Evolutionary conservation across 2,888 invertebrate species (phyloP).

Genomic region (Lithophane socia): DNA sequence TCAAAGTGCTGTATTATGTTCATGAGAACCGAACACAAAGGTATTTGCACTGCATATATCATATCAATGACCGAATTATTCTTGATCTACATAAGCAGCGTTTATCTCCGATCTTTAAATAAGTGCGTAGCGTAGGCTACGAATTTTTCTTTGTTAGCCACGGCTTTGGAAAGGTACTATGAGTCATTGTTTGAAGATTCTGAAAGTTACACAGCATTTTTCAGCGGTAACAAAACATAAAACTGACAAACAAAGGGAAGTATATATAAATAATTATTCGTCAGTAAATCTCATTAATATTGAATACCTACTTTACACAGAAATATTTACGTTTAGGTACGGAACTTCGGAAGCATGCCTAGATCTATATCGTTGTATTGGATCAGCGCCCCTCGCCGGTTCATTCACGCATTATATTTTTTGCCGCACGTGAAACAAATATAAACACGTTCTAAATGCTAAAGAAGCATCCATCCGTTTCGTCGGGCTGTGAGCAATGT

Average conservation of each 20-base stretch:
- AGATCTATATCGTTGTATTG: conserved; percentile 1
- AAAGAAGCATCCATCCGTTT: conserved; percentile 27
- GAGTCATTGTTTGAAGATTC: conserved; percentile 33
- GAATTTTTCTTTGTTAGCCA: conserved; percentile 45
- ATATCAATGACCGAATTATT: conserved; percentile 54
- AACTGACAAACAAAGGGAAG: conserved; percentile 21
- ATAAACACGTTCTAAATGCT: conserved; percentile 59
- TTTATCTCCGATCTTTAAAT: conserved; percentile 39
- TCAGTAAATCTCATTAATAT: neutral
- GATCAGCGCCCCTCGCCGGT: neutral
- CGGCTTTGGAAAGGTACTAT: conserved; percentile 9
- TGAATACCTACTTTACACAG: neutral
- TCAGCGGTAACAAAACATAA: conserved; percentile 5
- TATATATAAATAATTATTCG: neutral
- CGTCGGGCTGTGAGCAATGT: conserved; percentile 33
- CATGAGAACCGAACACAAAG: conserved; percentile 36
- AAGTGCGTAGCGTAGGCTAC: conserved; percentile 16
- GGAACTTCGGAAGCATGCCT: conserved; percentile 1
- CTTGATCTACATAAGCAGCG: conserved; percentile 11
- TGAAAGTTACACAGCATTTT: conserved; percentile 29
- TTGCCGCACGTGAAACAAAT: conserved; percentile 47
- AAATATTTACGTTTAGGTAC: neutral
- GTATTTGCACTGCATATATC: conserved; percentile 28
- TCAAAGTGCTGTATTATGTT: conserved; percentile 53
- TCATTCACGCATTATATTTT: conserved; percentile 53